phyloP scores from a whole-genome alignment of 2,888 invertebrate species.

The Tenthredo scrophulariae region DNA sequence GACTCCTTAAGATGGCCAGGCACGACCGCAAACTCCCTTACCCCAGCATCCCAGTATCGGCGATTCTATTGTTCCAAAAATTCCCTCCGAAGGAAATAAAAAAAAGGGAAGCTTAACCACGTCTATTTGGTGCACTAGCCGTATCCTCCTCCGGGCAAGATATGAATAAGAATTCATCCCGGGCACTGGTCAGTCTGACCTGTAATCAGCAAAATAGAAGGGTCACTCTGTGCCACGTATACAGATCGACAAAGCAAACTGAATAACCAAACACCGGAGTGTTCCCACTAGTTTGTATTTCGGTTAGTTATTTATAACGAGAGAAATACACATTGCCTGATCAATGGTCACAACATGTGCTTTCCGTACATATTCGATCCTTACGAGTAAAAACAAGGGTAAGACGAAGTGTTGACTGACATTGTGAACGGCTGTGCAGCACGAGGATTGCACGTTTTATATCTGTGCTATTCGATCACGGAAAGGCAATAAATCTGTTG shows the following conservation, averaged over 20 bases:
- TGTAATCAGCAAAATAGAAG: slow-evolving; percentile 36
- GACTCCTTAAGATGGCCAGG: slow-evolving; percentile 59
- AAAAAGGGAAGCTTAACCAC: slow-evolving; percentile 26
- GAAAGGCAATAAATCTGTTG: slow-evolving; percentile 13
- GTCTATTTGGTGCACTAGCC: slow-evolving; percentile 10
- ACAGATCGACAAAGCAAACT: background rate
- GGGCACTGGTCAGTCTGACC: background rate
- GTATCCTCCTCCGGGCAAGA: slow-evolving; percentile 49
- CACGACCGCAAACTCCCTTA: slow-evolving; percentile 58
- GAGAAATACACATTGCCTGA: background rate
- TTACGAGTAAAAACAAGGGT: background rate
- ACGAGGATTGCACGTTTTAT: slow-evolving; percentile 26
- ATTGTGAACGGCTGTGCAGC: background rate
- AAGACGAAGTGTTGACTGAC: slow-evolving; percentile 11
- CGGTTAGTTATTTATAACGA: background rate
- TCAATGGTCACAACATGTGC: background rate
- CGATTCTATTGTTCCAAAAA: slow-evolving; percentile 67
- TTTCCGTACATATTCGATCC: background rate
- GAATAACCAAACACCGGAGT: background rate
- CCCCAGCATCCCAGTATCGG: slow-evolving; percentile 59
- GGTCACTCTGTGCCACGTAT: slow-evolving; percentile 14
- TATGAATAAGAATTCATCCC: slow-evolving; percentile 38
- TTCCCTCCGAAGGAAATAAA: slow-evolving; percentile 52
- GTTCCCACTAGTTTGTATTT: background rate
- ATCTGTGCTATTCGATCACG: slow-evolving; percentile 40